Percentiles rank a stretch among this genome's conserved stretches.
Evolutionary conservation across 1,140 invertebrate genomes (phyloP).

Genomic region (Coelopa frigida): DNA sequence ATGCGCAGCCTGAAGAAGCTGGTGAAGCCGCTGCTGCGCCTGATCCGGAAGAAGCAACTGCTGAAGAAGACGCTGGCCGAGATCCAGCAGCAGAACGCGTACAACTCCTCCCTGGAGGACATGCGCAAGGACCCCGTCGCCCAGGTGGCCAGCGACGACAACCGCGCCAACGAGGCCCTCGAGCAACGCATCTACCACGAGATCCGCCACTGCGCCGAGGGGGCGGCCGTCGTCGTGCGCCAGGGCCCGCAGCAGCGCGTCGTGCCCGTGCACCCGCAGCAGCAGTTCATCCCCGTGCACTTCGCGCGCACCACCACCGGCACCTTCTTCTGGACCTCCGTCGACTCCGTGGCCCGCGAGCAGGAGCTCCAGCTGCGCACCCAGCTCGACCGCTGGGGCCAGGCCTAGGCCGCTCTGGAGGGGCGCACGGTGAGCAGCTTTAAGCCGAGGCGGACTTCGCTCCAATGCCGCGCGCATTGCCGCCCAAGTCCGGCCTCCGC

Average conservation of each 20-base stretch:
- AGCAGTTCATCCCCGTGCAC: slow-evolving; percentile 54
- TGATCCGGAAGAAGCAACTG: slow-evolving; percentile 48
- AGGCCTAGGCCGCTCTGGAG: slow-evolving; percentile 48
- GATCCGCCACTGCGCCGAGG: slow-evolving; percentile 51
- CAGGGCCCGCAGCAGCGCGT: slow-evolving; percentile 50
- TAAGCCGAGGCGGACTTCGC: slow-evolving; percentile 49
- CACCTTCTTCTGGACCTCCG: slow-evolving; percentile 62
- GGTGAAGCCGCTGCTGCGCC: slow-evolving; percentile 41
- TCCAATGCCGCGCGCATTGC: slow-evolving; percentile 20
- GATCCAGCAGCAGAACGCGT: slow-evolving; percentile 32
- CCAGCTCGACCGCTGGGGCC: slow-evolving; percentile 55
- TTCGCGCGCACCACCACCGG: slow-evolving; percentile 60
- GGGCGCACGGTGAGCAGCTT: slow-evolving; percentile 45
- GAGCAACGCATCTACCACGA: slow-evolving; percentile 56
- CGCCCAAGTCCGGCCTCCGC: slow-evolving; percentile 5
- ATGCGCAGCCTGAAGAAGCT: slow-evolving; percentile 49
- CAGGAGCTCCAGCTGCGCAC: slow-evolving; percentile 50
- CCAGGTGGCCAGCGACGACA: slow-evolving; percentile 47
- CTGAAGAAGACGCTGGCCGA: slow-evolving; percentile 44
- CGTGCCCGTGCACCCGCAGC: slow-evolving; percentile 51
- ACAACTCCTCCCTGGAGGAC: slow-evolving; percentile 46
- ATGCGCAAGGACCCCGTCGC: slow-evolving; percentile 39
- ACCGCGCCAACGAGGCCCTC: slow-evolving; percentile 55
- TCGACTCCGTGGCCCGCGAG: slow-evolving; percentile 39
- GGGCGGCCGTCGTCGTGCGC: slow-evolving; percentile 55